Base-by-base conservation (phyloP, 30 jellyfish, hydroid and myxozoan genomes). In the Cassiopea xamachana region DNA sequence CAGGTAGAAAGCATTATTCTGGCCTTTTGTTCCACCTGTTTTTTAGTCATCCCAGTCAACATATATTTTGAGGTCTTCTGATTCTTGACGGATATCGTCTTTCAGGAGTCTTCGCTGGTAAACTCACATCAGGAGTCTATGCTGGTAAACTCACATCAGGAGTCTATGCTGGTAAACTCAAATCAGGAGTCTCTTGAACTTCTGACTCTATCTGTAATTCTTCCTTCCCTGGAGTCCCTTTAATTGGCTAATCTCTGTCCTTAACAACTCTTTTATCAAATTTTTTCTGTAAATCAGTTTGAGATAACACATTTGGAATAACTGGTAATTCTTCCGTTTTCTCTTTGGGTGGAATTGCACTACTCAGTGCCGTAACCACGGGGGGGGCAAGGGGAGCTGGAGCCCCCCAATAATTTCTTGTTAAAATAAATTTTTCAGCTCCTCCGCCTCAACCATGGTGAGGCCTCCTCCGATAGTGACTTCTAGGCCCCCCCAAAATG, bases 51-150 rank as follows among this genome's bases (percentile, higher is more conserved):
- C 60, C 91, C 51, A 82, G 91, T 69, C 91, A 80, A 82, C 67
- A 81, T 82, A 47, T 82, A 74, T 27, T 82, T 82, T 71, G 91
- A 82, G 83, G 75, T 69, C 83, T 82, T 82, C 91, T 67, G 83
- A 70, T 62, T 82, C 83, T 64, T 82, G 75, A 46, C 68, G 91
- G 74, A 68, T 70, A 82, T 17, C 75, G 91, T 82, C 91, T 70
- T 82, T 70, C 88, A 59, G 88, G 77, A 79, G 77, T 79, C 88
- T 79, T 79, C 55, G 77, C 88, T 81, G 81, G 81, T 81, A 81
- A 62, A 70, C 59, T 81, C 90, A 81, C 90, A 62, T 81, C 91
- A 39, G 91, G 91, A 68, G 91, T 82, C 91, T 82, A 62, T 82
- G 73, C 91, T 18, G 45, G 74, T 51, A n/a, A n/a, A 60, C 83